phyloP scores from a whole-genome alignment of 2,888 invertebrate species.

The Timema podura region DNA sequence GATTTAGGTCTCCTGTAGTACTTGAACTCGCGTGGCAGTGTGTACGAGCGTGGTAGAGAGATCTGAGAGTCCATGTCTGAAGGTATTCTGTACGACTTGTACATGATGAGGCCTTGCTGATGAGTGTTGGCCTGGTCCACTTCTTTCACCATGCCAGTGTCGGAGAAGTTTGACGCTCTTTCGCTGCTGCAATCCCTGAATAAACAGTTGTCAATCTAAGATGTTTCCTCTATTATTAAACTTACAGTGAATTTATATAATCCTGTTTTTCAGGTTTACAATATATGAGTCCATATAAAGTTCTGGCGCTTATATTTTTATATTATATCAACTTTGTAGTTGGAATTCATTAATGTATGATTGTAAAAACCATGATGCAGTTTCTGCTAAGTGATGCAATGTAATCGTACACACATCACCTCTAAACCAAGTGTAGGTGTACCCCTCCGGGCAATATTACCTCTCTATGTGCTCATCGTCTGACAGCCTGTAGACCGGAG shows the following conservation, averaged over 20 bases:
- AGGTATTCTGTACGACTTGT: constrained; percentile 53
- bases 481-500: constrained; percentile 35
- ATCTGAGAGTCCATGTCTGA: constrained; percentile 73
- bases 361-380: too few species aligned
- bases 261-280: too few species aligned
- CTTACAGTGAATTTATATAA: too few species aligned
- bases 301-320: too few species aligned
- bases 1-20: constrained; percentile 62
- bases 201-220: too few species aligned
- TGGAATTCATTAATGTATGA: too few species aligned
- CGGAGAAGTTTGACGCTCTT: constrained; percentile 28
- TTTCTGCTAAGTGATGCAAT: too few species aligned
- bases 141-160: constrained; percentile 23
- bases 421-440: too few species aligned
- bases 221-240: too few species aligned
- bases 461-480: constrained; percentile 37
- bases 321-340: too few species aligned
- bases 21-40: constrained; percentile 79
- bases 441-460: constrained; percentile 26
- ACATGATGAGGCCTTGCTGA: constrained; percentile 37
- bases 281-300: too few species aligned
- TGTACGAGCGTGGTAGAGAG: constrained; percentile 79
- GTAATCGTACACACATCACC: too few species aligned
- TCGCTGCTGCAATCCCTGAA: constrained; percentile 30
- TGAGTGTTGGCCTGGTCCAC: constrained; percentile 21